Evolutionary conservation across 2,113 vertebrate species (phyloP).

Genomic region (Girardinichthys multiradiatus): DNA sequence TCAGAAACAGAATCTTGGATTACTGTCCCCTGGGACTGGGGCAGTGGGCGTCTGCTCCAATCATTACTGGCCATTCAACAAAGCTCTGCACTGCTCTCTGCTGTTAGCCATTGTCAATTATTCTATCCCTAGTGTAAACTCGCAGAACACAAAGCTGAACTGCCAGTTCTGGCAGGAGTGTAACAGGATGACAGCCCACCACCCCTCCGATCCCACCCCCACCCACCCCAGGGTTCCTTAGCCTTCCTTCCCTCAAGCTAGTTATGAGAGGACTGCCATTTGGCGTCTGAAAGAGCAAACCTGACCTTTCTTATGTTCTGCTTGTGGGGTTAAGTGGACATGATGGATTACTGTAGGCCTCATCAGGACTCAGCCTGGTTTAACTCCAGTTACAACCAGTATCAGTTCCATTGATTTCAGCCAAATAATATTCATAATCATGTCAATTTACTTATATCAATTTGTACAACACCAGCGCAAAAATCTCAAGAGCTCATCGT

Average conservation of each 20-base stretch:
- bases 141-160: slow-evolving; percentile 82
- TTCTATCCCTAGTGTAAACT: slow-evolving; percentile 85
- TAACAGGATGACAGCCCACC: slow-evolving; percentile 80
- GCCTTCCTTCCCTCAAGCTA: slow-evolving; percentile 69
- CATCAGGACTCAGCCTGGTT: slow-evolving; percentile 56
- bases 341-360: slow-evolving; percentile 74
- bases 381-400: slow-evolving; percentile 40
- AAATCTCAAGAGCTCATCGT: not conserved
- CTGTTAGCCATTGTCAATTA: slow-evolving; percentile 87
- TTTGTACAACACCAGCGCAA: not conserved
- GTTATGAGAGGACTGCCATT: slow-evolving; percentile 71
- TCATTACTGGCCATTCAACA: slow-evolving; percentile 87
- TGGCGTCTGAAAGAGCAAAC: slow-evolving; percentile 54
- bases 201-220: slow-evolving; percentile 19
- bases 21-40: slow-evolving; percentile 81
- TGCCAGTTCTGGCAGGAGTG: slow-evolving; percentile 82
- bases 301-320: slow-evolving; percentile 70
- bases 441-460: not conserved
- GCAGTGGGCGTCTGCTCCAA: slow-evolving; percentile 85
- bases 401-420: slow-evolving; percentile 40
- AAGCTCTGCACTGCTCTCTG: slow-evolving; percentile 81
- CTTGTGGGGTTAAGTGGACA: slow-evolving; percentile 76
- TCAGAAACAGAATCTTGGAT: slow-evolving; percentile 88
- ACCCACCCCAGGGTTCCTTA: slow-evolving; percentile 60
- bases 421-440: slow-evolving; percentile 10